A percentile compares a stretch with the other conserved stretches of the same genome.
Evolutionary conservation across 2,888 invertebrate genomes (phyloP).

Genomic region (Drosophila mulleri): DNA sequence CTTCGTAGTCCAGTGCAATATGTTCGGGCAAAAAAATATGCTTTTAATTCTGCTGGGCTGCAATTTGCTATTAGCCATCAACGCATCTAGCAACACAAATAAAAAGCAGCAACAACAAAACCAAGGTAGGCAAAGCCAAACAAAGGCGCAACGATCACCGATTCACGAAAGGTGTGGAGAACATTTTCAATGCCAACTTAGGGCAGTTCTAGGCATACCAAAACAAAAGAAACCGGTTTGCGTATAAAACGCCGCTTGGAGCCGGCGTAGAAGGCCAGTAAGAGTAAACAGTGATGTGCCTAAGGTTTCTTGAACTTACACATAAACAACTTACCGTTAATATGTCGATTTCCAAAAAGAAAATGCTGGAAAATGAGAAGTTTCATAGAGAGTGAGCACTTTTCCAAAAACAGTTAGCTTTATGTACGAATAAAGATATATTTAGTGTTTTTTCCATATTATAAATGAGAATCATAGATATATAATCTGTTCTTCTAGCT

Average conservation of each 20-base stretch:
- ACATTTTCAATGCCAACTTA: conserved; percentile 42
- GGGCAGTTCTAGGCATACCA: conserved; percentile 55
- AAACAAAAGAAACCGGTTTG: conserved; percentile 69
- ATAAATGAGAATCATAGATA: not conserved
- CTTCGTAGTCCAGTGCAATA: conserved; percentile 49
- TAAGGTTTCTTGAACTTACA: conserved; percentile 28
- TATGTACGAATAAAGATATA: not conserved
- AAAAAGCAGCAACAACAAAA: conserved; percentile 50
- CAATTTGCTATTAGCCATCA: conserved; percentile 56
- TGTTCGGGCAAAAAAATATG: conserved; percentile 49
- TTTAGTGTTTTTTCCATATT: not conserved
- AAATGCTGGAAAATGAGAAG: not conserved
- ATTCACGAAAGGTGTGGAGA: conserved; percentile 52
- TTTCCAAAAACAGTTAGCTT: not conserved
- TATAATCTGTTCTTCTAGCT: too few relatives aligned
- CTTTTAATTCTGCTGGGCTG: conserved; percentile 62
- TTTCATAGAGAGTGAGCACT: not conserved
- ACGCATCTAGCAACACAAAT: conserved; percentile 60
- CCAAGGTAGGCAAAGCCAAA: conserved; percentile 69
- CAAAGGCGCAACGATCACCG: conserved; percentile 21
- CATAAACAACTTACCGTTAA: conserved; percentile 4
- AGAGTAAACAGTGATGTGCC: conserved; percentile 29
- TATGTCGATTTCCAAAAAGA: conserved; percentile 1
- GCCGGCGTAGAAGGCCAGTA: conserved; percentile 22
- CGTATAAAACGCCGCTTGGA: not conserved